Conservation (phyloP, 1,140 invertebrate species). For the Leguminivora glycinivorella region DNA sequence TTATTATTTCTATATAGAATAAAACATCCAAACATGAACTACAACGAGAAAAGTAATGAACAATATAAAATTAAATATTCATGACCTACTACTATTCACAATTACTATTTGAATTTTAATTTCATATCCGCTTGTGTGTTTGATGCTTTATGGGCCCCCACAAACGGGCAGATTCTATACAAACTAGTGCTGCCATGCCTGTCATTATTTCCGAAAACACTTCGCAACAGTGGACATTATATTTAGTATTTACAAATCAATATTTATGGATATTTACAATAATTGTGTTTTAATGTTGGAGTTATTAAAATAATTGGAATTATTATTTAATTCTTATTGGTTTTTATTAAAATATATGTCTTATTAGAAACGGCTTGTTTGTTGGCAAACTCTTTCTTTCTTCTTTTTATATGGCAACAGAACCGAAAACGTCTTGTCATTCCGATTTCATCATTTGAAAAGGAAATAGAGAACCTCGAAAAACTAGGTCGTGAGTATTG, state of each 20-base stretch:
- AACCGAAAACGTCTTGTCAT: slow-evolving; percentile 52
- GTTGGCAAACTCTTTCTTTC: not conserved
- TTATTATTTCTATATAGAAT: not conserved
- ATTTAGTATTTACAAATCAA: not conserved
- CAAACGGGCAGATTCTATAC: not conserved
- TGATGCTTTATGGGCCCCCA: not conserved
- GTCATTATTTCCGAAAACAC: not conserved
- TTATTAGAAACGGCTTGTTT: slow-evolving; percentile 21
- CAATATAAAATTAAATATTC: not conserved
- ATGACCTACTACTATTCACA: no score
- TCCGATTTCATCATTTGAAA: slow-evolving; percentile 53
- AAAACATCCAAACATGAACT: not conserved
- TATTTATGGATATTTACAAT: not conserved
- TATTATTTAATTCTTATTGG: not conserved
- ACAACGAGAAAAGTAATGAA: not conserved
- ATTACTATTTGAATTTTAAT: not conserved
- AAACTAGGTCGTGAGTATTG: slow-evolving; percentile 73
- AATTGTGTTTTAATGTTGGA: not conserved
- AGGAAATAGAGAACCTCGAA: slow-evolving; percentile 55
- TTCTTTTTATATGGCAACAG: slow-evolving; percentile 38
- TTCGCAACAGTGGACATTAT: no score
- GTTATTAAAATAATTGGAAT: not conserved
- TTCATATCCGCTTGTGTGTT: not conserved
- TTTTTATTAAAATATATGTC: not conserved
- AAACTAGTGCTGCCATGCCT: not conserved